These are phyloP conservation scores for Heliconius ismenius DNA, from an alignment of 2,888 invertebrate species.

Conservation along the genomic window DNA sequence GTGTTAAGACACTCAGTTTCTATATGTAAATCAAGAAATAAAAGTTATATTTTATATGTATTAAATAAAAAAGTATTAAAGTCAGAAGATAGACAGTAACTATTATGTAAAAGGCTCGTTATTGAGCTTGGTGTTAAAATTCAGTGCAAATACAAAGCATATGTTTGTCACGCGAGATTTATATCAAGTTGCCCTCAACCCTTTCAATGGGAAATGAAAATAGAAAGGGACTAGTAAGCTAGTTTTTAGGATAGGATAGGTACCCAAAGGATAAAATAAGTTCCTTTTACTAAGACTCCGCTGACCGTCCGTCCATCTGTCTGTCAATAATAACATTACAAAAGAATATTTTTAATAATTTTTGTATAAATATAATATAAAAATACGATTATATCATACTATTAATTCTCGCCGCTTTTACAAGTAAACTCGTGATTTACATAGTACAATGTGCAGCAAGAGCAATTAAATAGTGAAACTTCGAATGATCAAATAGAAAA, in stretches of 20 bases:
- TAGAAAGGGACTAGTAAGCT: background rate
- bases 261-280: too few species aligned
- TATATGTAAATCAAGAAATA: too few species aligned
- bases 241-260: too few species aligned
- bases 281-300: too few species aligned
- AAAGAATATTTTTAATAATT: background rate
- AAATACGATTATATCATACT: constrained; percentile 19
- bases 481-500: constrained; percentile 22
- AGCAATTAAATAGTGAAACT: constrained; percentile 26
- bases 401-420: constrained; percentile 32
- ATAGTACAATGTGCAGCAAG: constrained; percentile 18
- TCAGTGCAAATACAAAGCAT: constrained; percentile 22
- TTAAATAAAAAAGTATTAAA: too few species aligned
- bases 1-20: too few species aligned
- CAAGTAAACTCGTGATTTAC: constrained; percentile 25
- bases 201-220: constrained; percentile 8
- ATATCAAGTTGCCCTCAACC: constrained; percentile 30
- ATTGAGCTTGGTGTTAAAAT: constrained; percentile 27
- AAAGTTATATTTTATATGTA: too few species aligned
- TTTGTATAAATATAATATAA: background rate
- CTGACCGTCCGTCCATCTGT: too few species aligned
- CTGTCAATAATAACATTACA: background rate
- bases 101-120: background rate
- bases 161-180: constrained; percentile 30
- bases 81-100: too few species aligned